These are phyloP conservation scores for Muntiacus muntjak DNA, from an alignment of 2,113 vertebrate genomes.

Conservation along the genomic window DNA sequence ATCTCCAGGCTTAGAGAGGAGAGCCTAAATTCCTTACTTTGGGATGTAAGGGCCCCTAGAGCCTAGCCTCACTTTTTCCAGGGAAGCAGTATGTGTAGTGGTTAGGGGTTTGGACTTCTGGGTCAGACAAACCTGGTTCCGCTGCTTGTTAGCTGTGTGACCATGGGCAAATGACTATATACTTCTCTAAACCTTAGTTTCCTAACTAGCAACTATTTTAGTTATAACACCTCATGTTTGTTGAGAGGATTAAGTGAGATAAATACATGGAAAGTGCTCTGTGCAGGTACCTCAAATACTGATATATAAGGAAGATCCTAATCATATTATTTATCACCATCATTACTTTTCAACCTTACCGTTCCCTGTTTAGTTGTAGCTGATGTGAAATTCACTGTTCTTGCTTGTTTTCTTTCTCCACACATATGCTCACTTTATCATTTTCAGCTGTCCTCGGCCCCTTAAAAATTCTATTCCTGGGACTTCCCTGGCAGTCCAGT, in stretches of 20 bases:
- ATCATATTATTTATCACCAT: not conserved
- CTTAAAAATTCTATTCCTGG: not conserved
- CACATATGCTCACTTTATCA: not conserved
- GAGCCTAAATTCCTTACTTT: not conserved
- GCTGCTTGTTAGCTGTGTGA: not conserved
- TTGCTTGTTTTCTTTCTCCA: not conserved
- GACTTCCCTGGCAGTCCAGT: not conserved
- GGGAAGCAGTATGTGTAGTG: not conserved
- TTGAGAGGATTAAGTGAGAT: not conserved
- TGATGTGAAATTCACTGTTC: not conserved
- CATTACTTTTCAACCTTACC: not conserved
- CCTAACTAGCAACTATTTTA: not conserved
- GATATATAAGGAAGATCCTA: not conserved
- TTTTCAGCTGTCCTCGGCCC: not conserved
- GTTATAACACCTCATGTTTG: not conserved
- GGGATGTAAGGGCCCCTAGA: not conserved
- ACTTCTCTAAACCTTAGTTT: conserved; percentile 1
- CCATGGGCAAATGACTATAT: not conserved
- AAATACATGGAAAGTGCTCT: not conserved
- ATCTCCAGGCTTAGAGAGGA: not conserved
- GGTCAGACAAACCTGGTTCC: not conserved
- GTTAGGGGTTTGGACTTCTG: not conserved
- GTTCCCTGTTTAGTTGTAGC: not conserved
- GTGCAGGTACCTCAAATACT: not conserved
- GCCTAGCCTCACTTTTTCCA: not conserved